Base-by-base conservation (phyloP, 2,113 vertebrate genomes). In the Sinocyclocheilus maitianheensis region DNA sequence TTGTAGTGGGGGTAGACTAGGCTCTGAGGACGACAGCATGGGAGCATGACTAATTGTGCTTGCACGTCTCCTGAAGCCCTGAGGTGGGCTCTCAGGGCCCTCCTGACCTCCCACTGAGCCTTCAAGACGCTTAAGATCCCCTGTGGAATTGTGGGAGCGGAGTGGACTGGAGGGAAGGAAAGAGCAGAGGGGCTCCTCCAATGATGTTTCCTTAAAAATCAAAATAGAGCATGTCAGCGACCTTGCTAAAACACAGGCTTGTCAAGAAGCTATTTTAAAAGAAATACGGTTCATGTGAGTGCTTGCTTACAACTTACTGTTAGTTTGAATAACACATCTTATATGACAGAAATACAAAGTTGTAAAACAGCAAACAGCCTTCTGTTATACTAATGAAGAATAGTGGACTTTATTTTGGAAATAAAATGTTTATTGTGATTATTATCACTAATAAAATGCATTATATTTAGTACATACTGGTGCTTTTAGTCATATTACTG, bases 11-110 rank as follows among this genome's bases (percentile, higher is more conserved):
- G 89, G 83, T 85, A 93, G 48, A 84, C 88, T 86, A 77, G 89
- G 1, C 51, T 92, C 82, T 75, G 94, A 91, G 62, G 91, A 88
- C 58, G 91, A 91, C 9, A 94, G 92, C 0, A 92, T 90, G 0
- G 97, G 96, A 62, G 97, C 88, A 79, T 98, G 96, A 87, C 96
- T 97, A 89, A 97, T 94, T 0, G 98, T 99, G 93, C 96, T 98
- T 60, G 97, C 96, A 3, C 97, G 94, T 67, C 95, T 94, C 18
- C 97, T 93, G 89, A 97, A 96, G 84, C 93, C 94, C 81, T 94
- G 96, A 30, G 91, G 94, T 63, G 94, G 94, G 20, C 91, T 51
- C 75, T 87, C 88, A 2, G 63, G 67, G 76, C 30, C 67, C 62
- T 81, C 85, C 1, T 67, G 65, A 74, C 5, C 34, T 26, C 5